Evolutionary conservation across 2,797 vertebrate genomes (phyloP), one percentile per base, ranked within the genome.

Genomic region (Numenius phaeopus): DNA sequence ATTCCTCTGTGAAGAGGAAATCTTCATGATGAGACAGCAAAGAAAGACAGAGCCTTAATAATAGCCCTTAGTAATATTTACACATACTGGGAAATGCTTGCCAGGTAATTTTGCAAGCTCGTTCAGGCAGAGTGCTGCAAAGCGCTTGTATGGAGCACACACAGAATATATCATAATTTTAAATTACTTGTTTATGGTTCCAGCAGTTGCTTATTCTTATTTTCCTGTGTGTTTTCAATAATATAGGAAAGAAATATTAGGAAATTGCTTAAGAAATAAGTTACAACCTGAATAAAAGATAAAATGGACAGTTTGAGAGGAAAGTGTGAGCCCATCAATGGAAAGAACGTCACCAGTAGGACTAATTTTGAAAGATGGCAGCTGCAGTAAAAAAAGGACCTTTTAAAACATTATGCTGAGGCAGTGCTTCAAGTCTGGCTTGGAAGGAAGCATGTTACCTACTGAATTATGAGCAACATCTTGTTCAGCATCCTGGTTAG

Each of bases 1-100:
- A 95, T 93, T 92, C 49, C n/a, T 67, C 34, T 87, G 16, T 89
- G 49, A 93, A 94, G 57, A 95, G 86, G 66, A 96, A 97, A 90
- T 80, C 91, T 79, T 95, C 61, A 84, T 27, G 29, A 83, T 58
- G 75, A 77, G 40, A 54, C 9, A 87, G 17, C 44, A 94, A 95
- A 94, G 65, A 78, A 65, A 79, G 30, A n/a, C 23, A 85, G 86
- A 95, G n/a, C 20, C 26, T 79, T 87, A 77, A 87, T 50, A 62
- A 52, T 80, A 84, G 89, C 6, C 66, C 91, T 92, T 92, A 57
- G 58, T 49, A 90, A 7, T 6, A n/a, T 67, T 55, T 83, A 76
- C 39, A 71, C 15, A n/a, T 62, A 39, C 20, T 81, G 18, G 61
- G 64, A 83, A 87, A 82, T 83, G 6, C 39, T 89, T 78, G 23